Evolutionary conservation across 2,113 vertebrate species (phyloP).

Genomic region (Boleophthalmus pectinirostris): DNA sequence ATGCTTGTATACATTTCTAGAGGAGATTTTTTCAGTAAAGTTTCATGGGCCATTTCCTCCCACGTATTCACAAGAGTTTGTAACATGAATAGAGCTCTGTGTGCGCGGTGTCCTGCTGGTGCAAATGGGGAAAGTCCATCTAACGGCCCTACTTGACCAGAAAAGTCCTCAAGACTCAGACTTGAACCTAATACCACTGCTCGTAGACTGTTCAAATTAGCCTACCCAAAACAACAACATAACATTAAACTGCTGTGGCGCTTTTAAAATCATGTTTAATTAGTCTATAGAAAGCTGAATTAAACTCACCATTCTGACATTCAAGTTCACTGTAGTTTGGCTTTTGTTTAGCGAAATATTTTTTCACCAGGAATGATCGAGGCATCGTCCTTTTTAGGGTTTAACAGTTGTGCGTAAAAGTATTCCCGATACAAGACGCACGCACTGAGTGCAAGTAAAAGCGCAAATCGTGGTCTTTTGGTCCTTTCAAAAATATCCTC

Average conservation of each 20-base stretch:
- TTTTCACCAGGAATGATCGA: constrained; percentile 94
- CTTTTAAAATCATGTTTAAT: constrained; percentile 24
- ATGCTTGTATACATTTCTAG: background rate
- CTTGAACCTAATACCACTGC: background rate
- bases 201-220: background rate
- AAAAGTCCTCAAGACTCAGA: constrained; percentile 15
- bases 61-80: constrained; percentile 74
- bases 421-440: constrained; percentile 55
- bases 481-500: constrained; percentile 35
- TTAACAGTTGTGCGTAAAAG: constrained; percentile 62
- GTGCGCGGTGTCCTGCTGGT: constrained; percentile 28
- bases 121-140: constrained; percentile 61
- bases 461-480: constrained; percentile 22
- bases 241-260: background rate
- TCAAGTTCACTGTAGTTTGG: constrained; percentile 96
- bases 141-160: constrained; percentile 63
- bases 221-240: constrained; percentile 2
- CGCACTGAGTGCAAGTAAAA: constrained; percentile 12
- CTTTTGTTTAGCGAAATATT: constrained; percentile 90
- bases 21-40: constrained; percentile 19
- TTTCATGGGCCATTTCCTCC: constrained; percentile 71
- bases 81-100: constrained; percentile 77
- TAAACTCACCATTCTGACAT: constrained; percentile 84
- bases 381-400: constrained; percentile 81
- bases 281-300: constrained; percentile 3